Evolutionary conservation across 2,888 invertebrate genomes (phyloP).

Genomic region (Isotomurus palustris): DNA sequence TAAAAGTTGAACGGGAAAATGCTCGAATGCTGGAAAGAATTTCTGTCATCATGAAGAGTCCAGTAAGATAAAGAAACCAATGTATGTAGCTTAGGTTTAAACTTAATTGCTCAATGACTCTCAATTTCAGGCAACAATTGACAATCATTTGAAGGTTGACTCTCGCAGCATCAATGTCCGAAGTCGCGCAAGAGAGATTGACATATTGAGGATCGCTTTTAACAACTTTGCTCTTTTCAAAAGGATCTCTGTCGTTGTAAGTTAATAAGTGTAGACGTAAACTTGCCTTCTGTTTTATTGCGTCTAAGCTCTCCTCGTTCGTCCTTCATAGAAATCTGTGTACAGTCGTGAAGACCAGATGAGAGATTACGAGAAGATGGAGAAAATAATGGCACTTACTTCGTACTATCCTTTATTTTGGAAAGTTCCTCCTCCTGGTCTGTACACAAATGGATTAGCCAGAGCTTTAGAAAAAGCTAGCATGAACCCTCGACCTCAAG

Average conservation of each 20-base stretch:
- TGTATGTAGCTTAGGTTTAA: not conserved
- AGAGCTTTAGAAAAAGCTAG: slow-evolving; percentile 28
- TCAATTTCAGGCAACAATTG: slow-evolving; percentile 25
- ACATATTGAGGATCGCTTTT: slow-evolving; percentile 38
- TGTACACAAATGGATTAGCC: slow-evolving; percentile 25
- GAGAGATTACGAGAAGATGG: slow-evolving; percentile 28
- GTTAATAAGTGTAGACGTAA: not conserved
- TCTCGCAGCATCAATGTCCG: slow-evolving; percentile 13
- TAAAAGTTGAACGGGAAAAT: slow-evolving; percentile 44
- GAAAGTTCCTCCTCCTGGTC: slow-evolving; percentile 16
- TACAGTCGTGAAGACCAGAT: slow-evolving; percentile 34
- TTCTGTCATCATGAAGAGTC: slow-evolving; percentile 37
- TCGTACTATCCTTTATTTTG: slow-evolving; percentile 41
- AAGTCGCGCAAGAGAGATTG: slow-evolving; percentile 29
- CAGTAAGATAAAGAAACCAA: slow-evolving; percentile 19
- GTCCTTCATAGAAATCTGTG: slow-evolving; percentile 22
- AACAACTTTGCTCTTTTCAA: slow-evolving; percentile 42
- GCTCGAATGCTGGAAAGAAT: slow-evolving; percentile 35
- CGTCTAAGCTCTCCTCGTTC: too few species aligned
- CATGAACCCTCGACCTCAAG: slow-evolving; percentile 27
- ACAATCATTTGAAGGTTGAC: slow-evolving; percentile 15
- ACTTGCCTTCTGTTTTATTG: not conserved
- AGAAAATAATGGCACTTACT: slow-evolving; percentile 28
- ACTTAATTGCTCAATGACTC: not conserved
- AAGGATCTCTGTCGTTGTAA: slow-evolving; percentile 34